phyloP scores from a whole-genome alignment of 2,888 invertebrate genomes.

The Parnassius glacialis region DNA sequence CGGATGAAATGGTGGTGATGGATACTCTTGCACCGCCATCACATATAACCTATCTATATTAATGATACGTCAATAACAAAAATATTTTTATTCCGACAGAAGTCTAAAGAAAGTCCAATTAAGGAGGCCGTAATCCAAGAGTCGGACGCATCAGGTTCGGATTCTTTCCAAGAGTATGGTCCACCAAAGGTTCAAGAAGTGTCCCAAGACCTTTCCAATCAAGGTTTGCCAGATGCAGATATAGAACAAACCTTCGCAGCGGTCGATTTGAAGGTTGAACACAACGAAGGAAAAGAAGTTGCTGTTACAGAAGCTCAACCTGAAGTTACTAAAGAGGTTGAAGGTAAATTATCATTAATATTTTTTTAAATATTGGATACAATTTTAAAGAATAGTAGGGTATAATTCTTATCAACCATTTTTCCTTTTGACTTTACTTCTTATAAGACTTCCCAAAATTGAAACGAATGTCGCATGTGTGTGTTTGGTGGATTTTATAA shows the following conservation, averaged over 20 bases:
- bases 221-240: constrained; percentile 55
- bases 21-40: too few relatives aligned
- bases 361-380: too few relatives aligned
- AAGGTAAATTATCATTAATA: constrained; percentile 4
- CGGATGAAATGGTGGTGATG: too few relatives aligned
- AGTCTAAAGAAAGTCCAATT: constrained; percentile 62
- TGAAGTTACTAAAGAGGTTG: constrained; percentile 13
- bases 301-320: constrained; percentile 27
- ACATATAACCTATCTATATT: too few relatives aligned
- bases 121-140: constrained; percentile 61
- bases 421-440: too few relatives aligned
- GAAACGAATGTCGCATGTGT: too few relatives aligned
- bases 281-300: constrained; percentile 26
- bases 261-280: constrained; percentile 34
- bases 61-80: neutral
- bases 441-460: too few relatives aligned
- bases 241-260: constrained; percentile 47
- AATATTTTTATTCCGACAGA: constrained; percentile 43
- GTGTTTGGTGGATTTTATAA: too few relatives aligned
- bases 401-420: too few relatives aligned
- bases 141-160: constrained; percentile 70
- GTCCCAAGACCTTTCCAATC: constrained; percentile 47
- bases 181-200: constrained; percentile 63
- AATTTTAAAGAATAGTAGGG: too few relatives aligned
- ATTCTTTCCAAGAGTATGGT: constrained; percentile 73